Percentiles rank a stretch among this genome's conserved stretches.
These are phyloP conservation scores for Onthophagus sagittarius DNA, from an alignment of 2,888 invertebrate genomes.

Conservation along the genomic window DNA sequence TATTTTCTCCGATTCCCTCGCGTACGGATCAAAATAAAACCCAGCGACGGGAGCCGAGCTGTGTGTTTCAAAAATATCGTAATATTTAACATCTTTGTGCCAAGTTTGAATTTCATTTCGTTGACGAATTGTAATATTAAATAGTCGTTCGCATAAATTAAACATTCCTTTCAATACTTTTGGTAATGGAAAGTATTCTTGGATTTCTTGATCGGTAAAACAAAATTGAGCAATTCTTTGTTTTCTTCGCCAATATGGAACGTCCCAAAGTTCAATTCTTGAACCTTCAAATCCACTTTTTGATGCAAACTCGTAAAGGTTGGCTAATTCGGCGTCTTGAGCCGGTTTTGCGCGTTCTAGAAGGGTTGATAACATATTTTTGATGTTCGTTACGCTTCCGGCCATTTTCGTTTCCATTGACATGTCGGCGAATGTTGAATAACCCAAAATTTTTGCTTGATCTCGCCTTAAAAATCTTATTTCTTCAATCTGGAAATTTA, in stretches of 20 bases:
- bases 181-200: conserved; percentile 79
- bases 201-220: conserved; percentile 66
- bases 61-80: conserved; percentile 70
- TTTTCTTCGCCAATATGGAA: conserved; percentile 82
- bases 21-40: conserved; percentile 82
- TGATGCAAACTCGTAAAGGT: conserved; percentile 68
- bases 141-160: conserved; percentile 69
- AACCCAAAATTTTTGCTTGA: conserved; percentile 76
- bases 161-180: conserved; percentile 78
- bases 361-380: conserved; percentile 64
- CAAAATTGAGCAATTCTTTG: conserved; percentile 64
- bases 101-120: conserved; percentile 55
- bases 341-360: conserved; percentile 66
- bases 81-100: conserved; percentile 84
- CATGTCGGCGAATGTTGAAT: conserved; percentile 74
- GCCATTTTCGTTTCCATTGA: conserved; percentile 95
- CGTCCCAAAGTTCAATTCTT: conserved; percentile 75
- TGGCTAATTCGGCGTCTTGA: conserved; percentile 71
- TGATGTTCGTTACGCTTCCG: conserved; percentile 70
- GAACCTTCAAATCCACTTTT: conserved; percentile 65
- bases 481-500: conserved; percentile 58
- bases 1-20: conserved; percentile 62
- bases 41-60: conserved; percentile 67
- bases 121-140: conserved; percentile 72
- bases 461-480: conserved; percentile 66